Base-by-base conservation (phyloP, 64 coral and sea anemone genomes). In the Stichodactyla helianthus region DNA sequence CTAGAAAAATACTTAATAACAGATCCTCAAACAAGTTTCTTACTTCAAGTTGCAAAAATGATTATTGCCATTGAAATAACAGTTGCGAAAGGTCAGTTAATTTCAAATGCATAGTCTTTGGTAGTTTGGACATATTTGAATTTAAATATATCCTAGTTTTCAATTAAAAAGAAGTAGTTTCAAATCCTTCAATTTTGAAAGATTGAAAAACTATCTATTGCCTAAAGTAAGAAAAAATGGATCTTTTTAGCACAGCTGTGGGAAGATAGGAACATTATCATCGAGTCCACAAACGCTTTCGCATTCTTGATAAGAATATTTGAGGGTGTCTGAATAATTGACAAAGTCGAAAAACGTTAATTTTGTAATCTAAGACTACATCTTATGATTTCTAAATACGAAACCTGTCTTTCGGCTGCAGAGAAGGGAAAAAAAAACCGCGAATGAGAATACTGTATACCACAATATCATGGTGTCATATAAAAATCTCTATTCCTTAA, bases 341-440 rank as follows among this genome's bases (percentile, higher is more conserved):
- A 65, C 18, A 65, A 65, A n/a, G 22, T 65, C 62, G 62, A 65
- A 65, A 65, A 65, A 65, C 62, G 62, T 65, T 65, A 65, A 65
- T 22, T 65, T 65, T 65, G 18, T 65, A 65, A 65, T 65, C 62
- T 65, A 65, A n/a, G 62, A n/a, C 0, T 65, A n/a, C 7, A 65
- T 65, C 18, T 44, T n/a, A 65, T 65, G 5, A 20, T 65, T 65
- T 65, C 62, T 65, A 65, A 65, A 65, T n/a, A n/a, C 18, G 9
- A 23, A n/a, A n/a, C 4, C 12, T 1, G 62, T 65, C 19, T 65
- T 65, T 65, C 62, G 20, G 62, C 62, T n/a, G 62, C 18, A 9
- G 62, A 22, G 19, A 44, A 44, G 35, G 35, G 35, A 3, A 3
- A 44, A 44, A 17, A 6, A n/a, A 65, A 65, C 62, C 62, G 9